Conservation (phyloP, 2,113 vertebrate genomes). For the Peromyscus polionotus region DNA sequence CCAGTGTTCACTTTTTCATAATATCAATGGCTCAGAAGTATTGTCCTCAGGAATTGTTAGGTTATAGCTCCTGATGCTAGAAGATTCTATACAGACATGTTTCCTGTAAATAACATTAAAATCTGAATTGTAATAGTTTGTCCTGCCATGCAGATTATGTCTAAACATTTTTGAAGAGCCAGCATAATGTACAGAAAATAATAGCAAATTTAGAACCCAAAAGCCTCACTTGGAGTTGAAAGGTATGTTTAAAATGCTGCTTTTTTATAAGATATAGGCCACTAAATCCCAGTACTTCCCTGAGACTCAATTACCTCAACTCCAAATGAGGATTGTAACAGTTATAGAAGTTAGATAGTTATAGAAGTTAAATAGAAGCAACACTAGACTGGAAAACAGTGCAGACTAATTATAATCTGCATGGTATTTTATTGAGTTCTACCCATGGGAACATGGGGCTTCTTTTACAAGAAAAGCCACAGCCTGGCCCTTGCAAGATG, state of each 20-base stretch:
- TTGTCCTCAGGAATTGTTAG: neutral
- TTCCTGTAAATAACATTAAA: slow-evolving; percentile 7
- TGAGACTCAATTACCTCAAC: neutral
- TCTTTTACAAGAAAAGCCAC: neutral
- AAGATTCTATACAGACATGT: neutral
- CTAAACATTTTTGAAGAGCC: neutral
- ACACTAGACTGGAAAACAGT: neutral
- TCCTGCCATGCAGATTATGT: neutral
- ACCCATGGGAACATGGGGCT: neutral
- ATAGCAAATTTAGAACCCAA: neutral
- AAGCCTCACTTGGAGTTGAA: neutral
- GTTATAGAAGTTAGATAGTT: neutral
- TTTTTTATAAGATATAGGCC: neutral
- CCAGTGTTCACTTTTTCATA: neutral
- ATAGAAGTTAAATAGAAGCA: neutral
- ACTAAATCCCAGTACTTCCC: slow-evolving; percentile 9
- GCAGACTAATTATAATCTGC: neutral
- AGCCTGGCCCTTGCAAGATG: neutral
- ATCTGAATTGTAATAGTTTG: neutral
- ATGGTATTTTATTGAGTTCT: neutral
- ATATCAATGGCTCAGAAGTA: slow-evolving; percentile 5
- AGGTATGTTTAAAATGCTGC: neutral
- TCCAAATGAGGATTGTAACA: slow-evolving; percentile 28
- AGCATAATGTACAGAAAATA: neutral
- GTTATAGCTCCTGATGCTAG: neutral